A percentile compares a stretch with the other conserved stretches of the same genome.
phyloP scores from a whole-genome alignment of 2,888 invertebrate species.

The Acronicta leporina region DNA sequence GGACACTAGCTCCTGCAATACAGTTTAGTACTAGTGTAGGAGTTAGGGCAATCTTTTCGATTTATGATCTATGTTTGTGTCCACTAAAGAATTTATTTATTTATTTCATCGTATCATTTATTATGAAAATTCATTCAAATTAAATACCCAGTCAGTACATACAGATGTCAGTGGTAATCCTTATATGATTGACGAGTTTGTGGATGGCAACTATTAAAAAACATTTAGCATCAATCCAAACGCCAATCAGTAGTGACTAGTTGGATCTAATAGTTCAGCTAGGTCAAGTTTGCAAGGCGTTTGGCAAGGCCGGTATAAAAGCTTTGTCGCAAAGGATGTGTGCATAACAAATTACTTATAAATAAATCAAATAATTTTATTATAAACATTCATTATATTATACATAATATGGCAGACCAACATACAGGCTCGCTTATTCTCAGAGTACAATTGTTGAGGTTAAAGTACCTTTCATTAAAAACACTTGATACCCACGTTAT shows the following conservation, averaged over 20 bases:
- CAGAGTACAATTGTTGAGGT: not conserved
- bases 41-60: too few species aligned
- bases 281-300: conserved; percentile 68
- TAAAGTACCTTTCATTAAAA: not conserved
- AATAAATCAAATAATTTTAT: not conserved
- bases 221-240: conserved; percentile 47
- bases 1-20: too few species aligned
- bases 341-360: conserved; percentile 13
- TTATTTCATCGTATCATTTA: conserved; percentile 1
- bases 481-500: too few species aligned
- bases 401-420: not conserved
- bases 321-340: conserved; percentile 26
- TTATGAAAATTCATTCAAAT: conserved; percentile 21
- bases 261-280: conserved; percentile 42
- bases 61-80: too few species aligned
- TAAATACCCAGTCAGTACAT: conserved; percentile 10
- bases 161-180: conserved; percentile 20
- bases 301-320: conserved; percentile 60
- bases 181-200: conserved; percentile 34
- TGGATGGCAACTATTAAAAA: conserved; percentile 38
- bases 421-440: conserved; percentile 1
- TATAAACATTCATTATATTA: not conserved
- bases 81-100: too few species aligned
- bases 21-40: too few species aligned
- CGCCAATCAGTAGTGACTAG: conserved; percentile 45